These are phyloP conservation scores for Latrodectus geometricus DNA, from an alignment of 1,140 invertebrate species.

Conservation along the genomic window DNA sequence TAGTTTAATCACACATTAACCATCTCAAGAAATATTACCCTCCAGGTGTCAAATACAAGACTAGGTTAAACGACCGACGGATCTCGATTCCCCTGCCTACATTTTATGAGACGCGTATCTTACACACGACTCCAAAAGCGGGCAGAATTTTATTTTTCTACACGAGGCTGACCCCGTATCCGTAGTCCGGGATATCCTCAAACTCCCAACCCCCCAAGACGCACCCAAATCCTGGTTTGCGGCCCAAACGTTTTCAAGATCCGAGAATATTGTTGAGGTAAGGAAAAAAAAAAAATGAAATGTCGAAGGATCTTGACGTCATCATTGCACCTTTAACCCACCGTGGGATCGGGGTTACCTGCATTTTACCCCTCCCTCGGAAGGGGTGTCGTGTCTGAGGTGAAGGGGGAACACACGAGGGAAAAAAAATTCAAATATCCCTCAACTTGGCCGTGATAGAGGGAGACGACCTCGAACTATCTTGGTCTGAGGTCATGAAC, in stretches of 20 bases:
- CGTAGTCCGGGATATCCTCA: no score
- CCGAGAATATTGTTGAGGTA: neutral
- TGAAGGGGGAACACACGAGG: neutral
- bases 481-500: conserved; percentile 3
- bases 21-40: no score
- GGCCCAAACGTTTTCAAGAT: neutral
- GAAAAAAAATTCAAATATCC: conserved; percentile 12
- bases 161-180: no score
- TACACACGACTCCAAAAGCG: no score
- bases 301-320: conserved; percentile 11
- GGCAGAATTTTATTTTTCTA: no score
- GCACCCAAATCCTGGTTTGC: conserved; percentile 1
- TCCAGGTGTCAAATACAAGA: no score
- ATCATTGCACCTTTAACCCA: conserved; percentile 6
- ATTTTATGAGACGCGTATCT: no score
- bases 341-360: conserved; percentile 56
- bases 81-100: no score
- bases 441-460: conserved; percentile 18
- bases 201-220: neutral
- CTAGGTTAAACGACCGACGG: no score
- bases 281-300: neutral
- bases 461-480: conserved; percentile 5
- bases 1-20: no score
- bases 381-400: conserved; percentile 28
- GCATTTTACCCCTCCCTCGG: conserved; percentile 15